Base-by-base conservation (phyloP, 2,888 invertebrate species). In the Tridacna crocea region DNA sequence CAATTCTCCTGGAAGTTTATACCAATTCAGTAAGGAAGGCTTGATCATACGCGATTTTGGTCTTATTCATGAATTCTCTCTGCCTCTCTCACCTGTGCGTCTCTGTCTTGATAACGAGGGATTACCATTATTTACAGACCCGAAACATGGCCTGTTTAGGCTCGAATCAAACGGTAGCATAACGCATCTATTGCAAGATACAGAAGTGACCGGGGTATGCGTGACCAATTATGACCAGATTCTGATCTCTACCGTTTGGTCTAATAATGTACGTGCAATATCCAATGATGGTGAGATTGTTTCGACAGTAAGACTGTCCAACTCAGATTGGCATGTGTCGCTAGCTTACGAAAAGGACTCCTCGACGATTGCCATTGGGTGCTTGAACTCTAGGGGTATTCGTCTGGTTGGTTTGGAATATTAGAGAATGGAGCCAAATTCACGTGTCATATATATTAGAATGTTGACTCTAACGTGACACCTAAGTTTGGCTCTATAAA, bases 261-360 rank as follows among this genome's bases (percentile, higher is more conserved):
- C 70, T 2, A 51, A 70, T 19, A 48, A 0, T 22, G 22, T 70
- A 12, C n/a, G 70, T 48, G 70, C 24, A 70, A 24, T 70, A 70
- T 47, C 46, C 12, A 51, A 24, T 6, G n/a, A 26, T 51, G 70
- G 70, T 11, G 47, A 51, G 22, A 12, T 51, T 11, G 17, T 70
- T 10, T 51, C 51, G 6, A 51, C 70, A 17, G 48, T 70, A 4
- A 51, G 48, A 13, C 6, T 70, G 12, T 51, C 51, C 17, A 36
- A 70, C 15, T 22, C 24, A 24, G 13, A 70, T 17, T 70, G 70
- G 70, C 48, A 47, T 11, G 70, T 70, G n/a, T 70, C 70, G 17
- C 10, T 70, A 24, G 48, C 70, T 48, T 70, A 46, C 24, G 48
- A 46, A 13, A 70, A 70, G 8, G 47, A 70, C n/a, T n/a, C 46